Base-by-base conservation (phyloP, 1,140 invertebrate genomes). In the Cyclina sinensis region DNA sequence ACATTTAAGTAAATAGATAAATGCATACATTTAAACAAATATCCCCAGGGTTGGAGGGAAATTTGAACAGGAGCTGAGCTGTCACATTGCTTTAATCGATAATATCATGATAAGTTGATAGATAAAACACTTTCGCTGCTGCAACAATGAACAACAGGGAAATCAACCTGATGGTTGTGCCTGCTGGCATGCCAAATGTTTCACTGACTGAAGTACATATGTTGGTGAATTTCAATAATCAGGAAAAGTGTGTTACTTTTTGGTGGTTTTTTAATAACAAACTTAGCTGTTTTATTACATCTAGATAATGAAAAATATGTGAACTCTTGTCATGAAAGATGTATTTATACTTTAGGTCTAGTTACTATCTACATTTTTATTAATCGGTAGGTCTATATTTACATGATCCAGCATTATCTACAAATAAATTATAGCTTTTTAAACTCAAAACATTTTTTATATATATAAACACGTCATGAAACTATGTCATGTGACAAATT, bases 91-190 rank as follows among this genome's bases (percentile, higher is more conserved):
- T 37, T 3, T 37, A 70, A 70, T 70, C 9, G 2, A 70, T 37
- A 32, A 70, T 70, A 27, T 35, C 24, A 5, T 70, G 65, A 70
- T 70, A 37, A 65, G 37, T 70, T 37, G 65, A 0, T 70, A 70
- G 65, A 70, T 70, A 70, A 37, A 70, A 70, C 57, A 70, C 65
- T 37, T 39, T 70, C 65, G 16, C 16, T 70, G 65, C 27, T 5
- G 32, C n/a, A 70, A 70, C 37, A 37, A 70, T 70, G 35, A 70
- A 70, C 65, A 70, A 70, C 37, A 16, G 65, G 65, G 32, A 70
- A 70, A 70, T 70, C 65, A 39, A 70, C 12, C 35, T 37, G 65
- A 70, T 70, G n/a, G 65, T 3, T 27, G 32, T 70, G 65, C 65
- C 65, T 70, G 32, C 4, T 37, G 65, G 65, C 32, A 70, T 70